Percentiles rank a stretch among this genome's conserved stretches.
These are phyloP conservation scores for Aricia agestis DNA, from an alignment of 1,140 invertebrate species.

Conservation along the genomic window DNA sequence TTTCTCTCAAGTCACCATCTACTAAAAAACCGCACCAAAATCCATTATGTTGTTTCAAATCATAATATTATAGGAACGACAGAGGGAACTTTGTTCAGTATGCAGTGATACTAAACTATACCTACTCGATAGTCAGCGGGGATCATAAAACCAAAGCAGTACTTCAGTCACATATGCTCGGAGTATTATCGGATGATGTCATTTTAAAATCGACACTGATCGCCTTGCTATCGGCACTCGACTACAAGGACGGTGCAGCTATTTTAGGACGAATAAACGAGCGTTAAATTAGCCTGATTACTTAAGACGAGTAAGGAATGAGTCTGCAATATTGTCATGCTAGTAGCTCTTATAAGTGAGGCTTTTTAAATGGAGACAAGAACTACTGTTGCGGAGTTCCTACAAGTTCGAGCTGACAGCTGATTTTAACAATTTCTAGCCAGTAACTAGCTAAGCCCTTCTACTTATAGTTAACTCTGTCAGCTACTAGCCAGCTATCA, in stretches of 20 bases:
- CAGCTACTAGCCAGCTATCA: no score
- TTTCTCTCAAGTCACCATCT: no score
- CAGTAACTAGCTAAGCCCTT: no score
- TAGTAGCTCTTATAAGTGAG: not conserved
- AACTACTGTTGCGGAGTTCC: no score
- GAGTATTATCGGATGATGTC: constrained; percentile 4
- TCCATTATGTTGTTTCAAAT: no score
- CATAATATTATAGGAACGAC: no score
- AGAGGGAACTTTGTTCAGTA: no score
- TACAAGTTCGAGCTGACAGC: no score
- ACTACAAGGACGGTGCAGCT: constrained; percentile 3
- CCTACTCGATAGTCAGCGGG: not conserved
- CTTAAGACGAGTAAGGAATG: not conserved
- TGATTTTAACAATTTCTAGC: no score
- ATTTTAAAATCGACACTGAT: constrained; percentile 5
- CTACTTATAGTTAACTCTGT: no score
- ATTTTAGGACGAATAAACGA: constrained; percentile 28
- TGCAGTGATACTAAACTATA: not conserved
- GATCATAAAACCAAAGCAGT: constrained; percentile 11
- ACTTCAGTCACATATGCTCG: not conserved
- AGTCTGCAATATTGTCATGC: not conserved
- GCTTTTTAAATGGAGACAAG: no score
- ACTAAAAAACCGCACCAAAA: no score
- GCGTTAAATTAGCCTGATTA: not conserved
- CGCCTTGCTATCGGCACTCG: constrained; percentile 1